A percentile compares a stretch with the other conserved stretches of the same genome.
These are phyloP conservation scores for Lagocephalus sceleratus DNA, from an alignment of 2,797 vertebrate species.

Conservation along the genomic window DNA sequence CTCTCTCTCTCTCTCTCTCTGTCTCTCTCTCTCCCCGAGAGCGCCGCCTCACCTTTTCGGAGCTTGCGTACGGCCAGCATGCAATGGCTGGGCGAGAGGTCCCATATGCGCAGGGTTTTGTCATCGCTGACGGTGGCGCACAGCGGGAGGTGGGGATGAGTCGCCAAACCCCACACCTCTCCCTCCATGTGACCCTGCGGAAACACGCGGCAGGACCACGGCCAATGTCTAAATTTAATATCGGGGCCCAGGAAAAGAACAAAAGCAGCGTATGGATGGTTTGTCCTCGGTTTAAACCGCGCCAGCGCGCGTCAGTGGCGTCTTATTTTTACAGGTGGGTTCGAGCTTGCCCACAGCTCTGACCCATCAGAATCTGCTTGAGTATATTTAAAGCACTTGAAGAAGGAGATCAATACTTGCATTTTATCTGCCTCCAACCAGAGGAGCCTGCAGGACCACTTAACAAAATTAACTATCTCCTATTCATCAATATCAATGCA, in stretches of 20 bases:
- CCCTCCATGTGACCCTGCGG: slow-evolving; percentile 98
- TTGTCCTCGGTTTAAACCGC: no score
- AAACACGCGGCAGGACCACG: slow-evolving; percentile 12
- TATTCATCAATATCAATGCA: slow-evolving; percentile 8
- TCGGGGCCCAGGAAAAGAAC: neutral
- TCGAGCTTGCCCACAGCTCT: no score
- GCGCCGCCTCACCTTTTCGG: slow-evolving; percentile 89
- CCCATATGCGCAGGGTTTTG: slow-evolving; percentile 98
- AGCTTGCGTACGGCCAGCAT: slow-evolving; percentile 99
- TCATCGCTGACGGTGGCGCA: slow-evolving; percentile 99
- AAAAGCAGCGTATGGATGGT: no score
- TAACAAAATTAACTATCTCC: slow-evolving; percentile 55
- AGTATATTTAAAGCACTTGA: slow-evolving; percentile 27
- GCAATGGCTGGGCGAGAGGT: slow-evolving; percentile 98
- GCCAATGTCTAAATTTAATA: neutral
- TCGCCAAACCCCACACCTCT: slow-evolving; percentile 96
- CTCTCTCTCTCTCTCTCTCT: no score
- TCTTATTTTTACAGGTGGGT: no score
- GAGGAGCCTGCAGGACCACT: slow-evolving; percentile 36
- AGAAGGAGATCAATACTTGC: slow-evolving; percentile 50
- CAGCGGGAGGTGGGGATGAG: slow-evolving; percentile 95
- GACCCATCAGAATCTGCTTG: slow-evolving; percentile 8
- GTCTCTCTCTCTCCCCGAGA: slow-evolving; percentile 23
- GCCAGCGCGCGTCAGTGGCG: no score
- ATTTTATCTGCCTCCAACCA: slow-evolving; percentile 26